Conservation (phyloP, 2,888 invertebrate genomes). For the Tetropium fuscum region DNA sequence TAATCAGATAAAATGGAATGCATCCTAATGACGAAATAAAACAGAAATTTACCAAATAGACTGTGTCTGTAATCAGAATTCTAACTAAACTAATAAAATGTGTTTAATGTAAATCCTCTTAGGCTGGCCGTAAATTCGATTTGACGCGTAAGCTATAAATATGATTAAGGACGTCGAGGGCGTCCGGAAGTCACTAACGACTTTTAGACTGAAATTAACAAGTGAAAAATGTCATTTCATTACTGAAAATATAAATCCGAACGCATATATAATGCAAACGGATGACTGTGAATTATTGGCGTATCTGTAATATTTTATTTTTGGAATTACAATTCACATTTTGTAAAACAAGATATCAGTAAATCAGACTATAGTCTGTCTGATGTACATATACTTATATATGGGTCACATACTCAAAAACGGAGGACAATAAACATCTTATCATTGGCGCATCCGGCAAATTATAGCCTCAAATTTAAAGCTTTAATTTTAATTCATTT, state of each 20-base stretch:
- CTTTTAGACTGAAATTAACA: slow-evolving; percentile 32
- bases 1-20: background rate
- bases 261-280: slow-evolving; percentile 20
- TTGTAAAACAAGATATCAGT: too few relatives aligned
- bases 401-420: too few relatives aligned
- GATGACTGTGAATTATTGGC: slow-evolving; percentile 14
- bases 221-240: slow-evolving; percentile 27
- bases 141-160: slow-evolving; percentile 53
- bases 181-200: slow-evolving; percentile 45
- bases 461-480: too few relatives aligned
- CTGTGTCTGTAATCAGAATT: slow-evolving; percentile 25
- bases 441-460: too few relatives aligned
- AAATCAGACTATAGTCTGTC: too few relatives aligned
- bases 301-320: background rate
- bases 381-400: too few relatives aligned
- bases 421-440: too few relatives aligned
- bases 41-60: slow-evolving; percentile 22
- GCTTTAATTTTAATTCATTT: too few relatives aligned
- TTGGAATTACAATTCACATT: too few relatives aligned
- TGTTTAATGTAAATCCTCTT: slow-evolving; percentile 30
- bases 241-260: slow-evolving; percentile 22
- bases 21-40: slow-evolving; percentile 10
- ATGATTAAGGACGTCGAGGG: slow-evolving; percentile 46
- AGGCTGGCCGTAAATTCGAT: slow-evolving; percentile 48
- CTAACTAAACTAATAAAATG: slow-evolving; percentile 29